Evolutionary conservation across 2,888 invertebrate species (phyloP), one percentile per base, ranked within the genome.

Genomic region (Agonopterix heracliana): DNA sequence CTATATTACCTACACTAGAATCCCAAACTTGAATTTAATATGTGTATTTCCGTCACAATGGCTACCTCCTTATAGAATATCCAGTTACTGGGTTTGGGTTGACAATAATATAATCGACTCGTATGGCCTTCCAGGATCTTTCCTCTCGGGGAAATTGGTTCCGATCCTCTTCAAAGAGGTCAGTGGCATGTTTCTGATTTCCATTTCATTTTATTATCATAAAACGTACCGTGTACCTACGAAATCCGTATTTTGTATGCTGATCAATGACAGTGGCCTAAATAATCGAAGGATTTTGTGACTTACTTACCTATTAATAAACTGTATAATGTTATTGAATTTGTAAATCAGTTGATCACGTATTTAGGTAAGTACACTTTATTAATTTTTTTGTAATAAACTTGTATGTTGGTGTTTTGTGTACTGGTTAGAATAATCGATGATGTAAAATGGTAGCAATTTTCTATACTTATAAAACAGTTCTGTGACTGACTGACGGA

Each of bases 141-240:
- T 62, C 51, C 61, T 59, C 53, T 51, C 54, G 59, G 57, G 61
- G 64, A 72, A 73, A 75, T 70, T 72, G 68, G 64, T 68, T 68
- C 63, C 61, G 63, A 71, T 64, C 64, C 65, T 65, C 61, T 63
- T 66, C 68, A 63, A 63, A 64, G 63, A 66, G 70, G 74, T 73
- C 71, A 73, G 69, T 38, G 26, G 26, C 72, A 69, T 72, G 66
- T 70, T 70, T 64, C 71, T 68, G 68, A 76, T 76, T 73, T 76
- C 70, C 70, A 74, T 74, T 72, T 69, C 63, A 64, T 71, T 74
- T 76, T 74, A 74, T 68, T 65, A 67, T 65, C 59, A 63, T 61
- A 59, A 59, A 54, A 41, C 57, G 68, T 64, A 68, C 7, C 26
- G 26, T 26, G 26, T 26, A 26, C 26, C 26, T 26, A 26, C 26